Evolutionary conservation across 1,140 invertebrate genomes (phyloP), one percentile per base, ranked within the genome.

Genomic region (Asbolus verrucosus): DNA sequence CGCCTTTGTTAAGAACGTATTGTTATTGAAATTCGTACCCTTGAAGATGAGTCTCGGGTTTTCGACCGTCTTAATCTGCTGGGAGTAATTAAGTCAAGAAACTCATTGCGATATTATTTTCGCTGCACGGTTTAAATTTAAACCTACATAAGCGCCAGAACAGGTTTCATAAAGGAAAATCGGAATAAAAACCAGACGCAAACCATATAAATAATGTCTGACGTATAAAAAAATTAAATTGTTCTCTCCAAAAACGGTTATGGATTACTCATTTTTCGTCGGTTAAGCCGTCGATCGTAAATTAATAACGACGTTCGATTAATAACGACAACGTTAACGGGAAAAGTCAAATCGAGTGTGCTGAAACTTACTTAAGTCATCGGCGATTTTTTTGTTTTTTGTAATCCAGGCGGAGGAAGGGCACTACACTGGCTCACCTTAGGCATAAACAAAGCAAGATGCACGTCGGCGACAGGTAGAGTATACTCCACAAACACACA

Each of bases 391-490:
- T 19, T 30, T 11, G 46, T 24, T 54, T 54, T 54, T 11, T 2
- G 11, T 36, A 54, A 54, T 54, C 46, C 46, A 6, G 2, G 5
- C 11, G 46, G 24, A 11, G 27, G 27, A 54, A 54, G 46, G 46
- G 24, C 46, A 54, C 46, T 13, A 54, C 46, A 54, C 46, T 54
- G n/a, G 21, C 27, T 54, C 46, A 54, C 46, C 46, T 54, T 27
- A 50, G 18, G 46, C 24, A 50, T 54, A 54, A 54, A 54, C 46
- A 54, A 54, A 54, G 39, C 39, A 9, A 43, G 46, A 30, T 54
- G 21, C 46, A 14, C 21, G 46, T 14, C 21, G 27, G 21, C 19
- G 24, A 54, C 15, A 54, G 11, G 8, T n/a, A n/a, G n/a, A n/a
- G n/a, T 30, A 43, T 54, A 54, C 9, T 27, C 39, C 41, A 46